Evolutionary conservation across 2,888 invertebrate species (phyloP), one percentile per base, ranked within the genome.

Genomic region (Acrocera orbiculus): DNA sequence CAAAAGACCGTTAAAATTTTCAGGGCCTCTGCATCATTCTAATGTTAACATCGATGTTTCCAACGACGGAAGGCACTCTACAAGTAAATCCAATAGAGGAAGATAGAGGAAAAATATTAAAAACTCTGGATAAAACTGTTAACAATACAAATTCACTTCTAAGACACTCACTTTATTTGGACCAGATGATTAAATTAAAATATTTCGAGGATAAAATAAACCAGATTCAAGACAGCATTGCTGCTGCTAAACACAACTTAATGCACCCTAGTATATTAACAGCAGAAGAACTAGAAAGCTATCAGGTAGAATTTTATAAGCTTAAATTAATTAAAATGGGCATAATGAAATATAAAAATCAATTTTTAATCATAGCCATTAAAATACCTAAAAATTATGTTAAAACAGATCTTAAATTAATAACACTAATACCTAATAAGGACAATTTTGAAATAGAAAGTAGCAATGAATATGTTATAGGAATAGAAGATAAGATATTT

Each of bases 1-100:
- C 24, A 41, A 42, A 40, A 11, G 27, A 37, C 35, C 37, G 19
- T 20, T 32, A 16, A 39, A 39, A 41, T 41, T 39, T 36, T 23
- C 36, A 40, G 40, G 32, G 26, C 4, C 5, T 5, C 5, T 11
- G 4, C 5, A 25, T 25, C 5, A 13, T 27, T 5, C 27, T 28
- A 15, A 23, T 34, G 27, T 22, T 32, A 25, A 23, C 30, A 16
- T 14, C n/a, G n/a, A n/a, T n/a, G n/a, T n/a, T 33, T 9, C 10
- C 16, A 11, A 13, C 33, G 27, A 19, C 26, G 9, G 11, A 25
- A 26, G 33, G 14, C 13, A 15, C 14, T 10, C 22, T 32, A 16
- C 32, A 32, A 16, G 32, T 24, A 32, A 11, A 32, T 16, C 32
- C 13, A 25, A 24, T 32, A 6, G 6, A 16, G 5, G 32, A 32